Percentiles rank a stretch among this genome's conserved stretches.
phyloP scores from a whole-genome alignment of 2,797 vertebrate genomes.

The Manis javanica region DNA sequence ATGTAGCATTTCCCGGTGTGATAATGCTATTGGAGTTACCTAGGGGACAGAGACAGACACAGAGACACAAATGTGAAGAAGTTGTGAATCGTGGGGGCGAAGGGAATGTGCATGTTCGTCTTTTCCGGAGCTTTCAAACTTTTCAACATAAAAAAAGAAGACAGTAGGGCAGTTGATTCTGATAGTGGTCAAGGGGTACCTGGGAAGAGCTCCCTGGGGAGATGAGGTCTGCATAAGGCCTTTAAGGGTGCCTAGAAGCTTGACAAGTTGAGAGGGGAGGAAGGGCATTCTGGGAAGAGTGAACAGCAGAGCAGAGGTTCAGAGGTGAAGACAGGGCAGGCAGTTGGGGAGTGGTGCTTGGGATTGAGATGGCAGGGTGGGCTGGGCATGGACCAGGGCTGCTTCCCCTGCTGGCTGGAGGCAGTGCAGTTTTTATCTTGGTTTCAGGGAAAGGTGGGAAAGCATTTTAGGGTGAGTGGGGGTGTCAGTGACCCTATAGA shows the following conservation, averaged over 20 bases:
- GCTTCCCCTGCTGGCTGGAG: neutral
- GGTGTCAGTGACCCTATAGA: neutral
- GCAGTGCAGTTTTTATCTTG: neutral
- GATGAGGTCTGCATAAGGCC: neutral
- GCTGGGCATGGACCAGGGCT: neutral
- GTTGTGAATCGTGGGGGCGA: neutral
- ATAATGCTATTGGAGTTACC: neutral
- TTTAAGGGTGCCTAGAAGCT: neutral
- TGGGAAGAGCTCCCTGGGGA: neutral
- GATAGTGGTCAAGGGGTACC: neutral
- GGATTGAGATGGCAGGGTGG: neutral
- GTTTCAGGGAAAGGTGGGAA: neutral
- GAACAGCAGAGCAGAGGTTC: neutral
- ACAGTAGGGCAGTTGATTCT: neutral
- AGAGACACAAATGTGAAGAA: no score
- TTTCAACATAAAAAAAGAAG: neutral
- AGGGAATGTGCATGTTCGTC: accelerated
- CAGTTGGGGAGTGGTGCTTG: no score
- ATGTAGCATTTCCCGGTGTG: neutral
- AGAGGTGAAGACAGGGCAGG: neutral
- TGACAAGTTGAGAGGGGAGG: neutral
- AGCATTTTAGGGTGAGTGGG: neutral
- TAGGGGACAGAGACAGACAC: neutral
- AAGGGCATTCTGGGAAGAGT: neutral
- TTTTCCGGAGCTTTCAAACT: neutral